Conservation (phyloP, 1,140 invertebrate genomes). For the Chironomus striatipennis region DNA sequence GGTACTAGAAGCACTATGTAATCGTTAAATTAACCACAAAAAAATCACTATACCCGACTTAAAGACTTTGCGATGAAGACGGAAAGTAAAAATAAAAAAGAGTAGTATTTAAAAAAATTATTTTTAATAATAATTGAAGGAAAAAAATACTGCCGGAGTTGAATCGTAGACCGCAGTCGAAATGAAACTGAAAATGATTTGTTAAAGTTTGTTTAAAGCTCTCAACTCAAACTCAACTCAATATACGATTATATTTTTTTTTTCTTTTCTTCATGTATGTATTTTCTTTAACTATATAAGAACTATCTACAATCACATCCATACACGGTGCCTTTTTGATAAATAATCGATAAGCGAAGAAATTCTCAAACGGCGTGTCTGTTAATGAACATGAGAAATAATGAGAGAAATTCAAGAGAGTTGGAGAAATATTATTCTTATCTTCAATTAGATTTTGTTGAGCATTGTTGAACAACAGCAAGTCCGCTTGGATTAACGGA, state of each 20-base stretch:
- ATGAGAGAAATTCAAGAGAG: not conserved
- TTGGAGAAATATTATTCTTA: not conserved
- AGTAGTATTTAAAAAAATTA: constrained; percentile 14
- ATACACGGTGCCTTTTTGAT: not conserved
- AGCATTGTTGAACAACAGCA: no score
- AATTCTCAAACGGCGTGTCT: not conserved
- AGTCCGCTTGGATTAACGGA: no score
- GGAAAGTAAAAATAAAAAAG: not conserved
- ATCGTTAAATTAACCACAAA: no score
- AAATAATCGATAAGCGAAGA: not conserved
- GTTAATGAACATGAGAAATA: not conserved
- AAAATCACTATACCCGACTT: no score
- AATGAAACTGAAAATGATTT: constrained; percentile 22
- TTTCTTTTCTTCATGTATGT: not conserved
- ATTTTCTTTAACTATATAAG: not conserved
- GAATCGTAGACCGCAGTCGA: constrained; percentile 1
- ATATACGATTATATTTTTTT: not conserved
- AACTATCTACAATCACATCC: not conserved
- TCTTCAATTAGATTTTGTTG: no score
- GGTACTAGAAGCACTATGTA: no score
- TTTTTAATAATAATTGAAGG: not conserved
- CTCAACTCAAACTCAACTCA: not conserved
- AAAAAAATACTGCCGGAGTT: constrained; percentile 6
- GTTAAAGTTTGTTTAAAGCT: constrained; percentile 20
- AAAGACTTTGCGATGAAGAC: not conserved